Percentiles rank a stretch among this genome's conserved stretches.
phyloP scores from a whole-genome alignment of 2,797 vertebrate species.

The Champsocephalus esox region DNA sequence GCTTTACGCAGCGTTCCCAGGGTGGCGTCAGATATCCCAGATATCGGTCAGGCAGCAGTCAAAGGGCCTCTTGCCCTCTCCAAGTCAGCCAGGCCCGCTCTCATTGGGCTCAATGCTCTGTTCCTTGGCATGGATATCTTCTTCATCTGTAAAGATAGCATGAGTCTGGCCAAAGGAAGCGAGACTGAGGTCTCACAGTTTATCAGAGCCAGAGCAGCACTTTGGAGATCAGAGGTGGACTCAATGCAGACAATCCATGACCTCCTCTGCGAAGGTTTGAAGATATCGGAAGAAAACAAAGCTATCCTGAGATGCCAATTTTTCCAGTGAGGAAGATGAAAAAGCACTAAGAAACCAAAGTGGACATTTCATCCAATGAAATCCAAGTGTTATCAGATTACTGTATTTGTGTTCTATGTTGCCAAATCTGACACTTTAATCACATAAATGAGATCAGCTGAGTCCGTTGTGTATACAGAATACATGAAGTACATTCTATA shows the following conservation, averaged over 20 bases:
- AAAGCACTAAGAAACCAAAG: background rate
- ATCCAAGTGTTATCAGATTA: background rate
- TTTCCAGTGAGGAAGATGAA: constrained; percentile 17
- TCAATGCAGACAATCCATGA: constrained; percentile 72
- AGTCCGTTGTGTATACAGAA: background rate
- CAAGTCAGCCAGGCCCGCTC: no score
- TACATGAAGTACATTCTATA: background rate
- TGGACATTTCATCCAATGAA: background rate
- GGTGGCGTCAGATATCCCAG: constrained; percentile 51
- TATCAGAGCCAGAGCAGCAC: no score
- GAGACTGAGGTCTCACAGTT: no score
- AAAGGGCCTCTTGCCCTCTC: no score
- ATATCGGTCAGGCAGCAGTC: no score
- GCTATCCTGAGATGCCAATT: constrained; percentile 65
- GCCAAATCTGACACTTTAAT: no score
- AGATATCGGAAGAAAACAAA: constrained; percentile 33
- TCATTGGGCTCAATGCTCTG: no score
- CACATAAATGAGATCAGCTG: no score
- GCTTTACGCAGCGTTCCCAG: constrained; percentile 57
- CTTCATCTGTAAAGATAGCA: no score
- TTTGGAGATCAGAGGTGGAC: constrained; percentile 54
- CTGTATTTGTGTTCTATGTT: no score
- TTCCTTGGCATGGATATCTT: no score
- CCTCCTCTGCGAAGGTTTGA: constrained; percentile 53
- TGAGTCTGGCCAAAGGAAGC: no score